Percentiles rank a stretch among this genome's conserved stretches.
phyloP scores from a whole-genome alignment of 2,113 vertebrate species.

The Nerophis ophidion region DNA sequence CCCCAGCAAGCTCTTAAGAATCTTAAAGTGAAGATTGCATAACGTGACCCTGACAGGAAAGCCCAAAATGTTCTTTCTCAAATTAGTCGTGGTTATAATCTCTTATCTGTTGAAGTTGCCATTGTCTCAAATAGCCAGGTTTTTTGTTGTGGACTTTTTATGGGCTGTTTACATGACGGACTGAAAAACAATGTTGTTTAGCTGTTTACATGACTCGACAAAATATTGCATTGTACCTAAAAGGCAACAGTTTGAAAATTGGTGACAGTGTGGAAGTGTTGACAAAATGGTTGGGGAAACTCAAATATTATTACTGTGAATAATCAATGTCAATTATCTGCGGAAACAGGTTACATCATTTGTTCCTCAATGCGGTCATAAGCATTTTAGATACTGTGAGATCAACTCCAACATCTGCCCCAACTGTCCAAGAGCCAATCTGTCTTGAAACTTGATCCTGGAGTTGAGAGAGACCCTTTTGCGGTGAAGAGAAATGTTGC shows the following conservation, averaged over 20 bases:
- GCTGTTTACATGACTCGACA: too few species aligned
- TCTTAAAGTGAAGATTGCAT: constrained; percentile 1
- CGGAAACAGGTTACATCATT: constrained; percentile 36
- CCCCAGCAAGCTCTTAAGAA: background rate
- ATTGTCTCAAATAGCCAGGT: background rate
- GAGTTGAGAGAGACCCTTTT: constrained; percentile 46
- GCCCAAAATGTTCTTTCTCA: background rate
- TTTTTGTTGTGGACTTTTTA: too few species aligned
- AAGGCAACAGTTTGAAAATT: too few species aligned
- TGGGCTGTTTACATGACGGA: too few species aligned
- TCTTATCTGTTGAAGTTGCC: background rate
- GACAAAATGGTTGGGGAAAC: too few species aligned
- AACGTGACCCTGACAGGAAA: constrained; percentile 2
- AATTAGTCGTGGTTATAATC: background rate
- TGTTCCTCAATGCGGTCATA: constrained; percentile 29
- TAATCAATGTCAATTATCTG: constrained; percentile 40
- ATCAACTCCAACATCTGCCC: constrained; percentile 38
- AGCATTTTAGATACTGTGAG: constrained; percentile 39
- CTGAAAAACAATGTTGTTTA: too few species aligned
- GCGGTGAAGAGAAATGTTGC: constrained; percentile 49
- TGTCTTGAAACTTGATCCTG: constrained; percentile 56
- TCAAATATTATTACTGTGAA: constrained; percentile 21
- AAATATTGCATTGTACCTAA: too few species aligned
- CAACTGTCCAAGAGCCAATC: constrained; percentile 35
- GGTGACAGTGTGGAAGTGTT: too few species aligned